These are phyloP conservation scores for Elachura formosa DNA, from an alignment of 2,113 vertebrate species.

Conservation along the genomic window DNA sequence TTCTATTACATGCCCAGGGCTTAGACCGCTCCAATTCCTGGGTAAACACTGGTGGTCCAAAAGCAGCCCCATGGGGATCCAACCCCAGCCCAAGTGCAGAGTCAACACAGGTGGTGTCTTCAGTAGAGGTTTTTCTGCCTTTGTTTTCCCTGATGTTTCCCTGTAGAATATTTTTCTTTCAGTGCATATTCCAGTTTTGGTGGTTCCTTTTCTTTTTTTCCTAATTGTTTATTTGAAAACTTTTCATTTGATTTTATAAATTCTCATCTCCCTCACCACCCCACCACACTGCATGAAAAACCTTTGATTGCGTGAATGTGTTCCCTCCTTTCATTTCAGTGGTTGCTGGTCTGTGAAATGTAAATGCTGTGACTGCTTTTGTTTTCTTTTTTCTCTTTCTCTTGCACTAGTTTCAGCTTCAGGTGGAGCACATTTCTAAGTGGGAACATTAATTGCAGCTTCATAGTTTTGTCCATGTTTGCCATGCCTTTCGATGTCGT, in stretches of 20 bases:
- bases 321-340: conserved; percentile 31
- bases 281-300: conserved; percentile 69
- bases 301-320: neutral
- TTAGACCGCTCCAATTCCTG: conserved; percentile 99
- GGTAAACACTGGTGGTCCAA: conserved; percentile 99
- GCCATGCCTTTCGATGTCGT: conserved; percentile 48
- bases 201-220: neutral
- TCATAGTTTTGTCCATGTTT: conserved; percentile 57
- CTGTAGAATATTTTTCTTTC: conserved; percentile 59
- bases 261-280: conserved; percentile 8
- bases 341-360: conserved; percentile 63
- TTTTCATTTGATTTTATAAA: conserved; percentile 45
- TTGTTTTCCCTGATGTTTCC: conserved; percentile 66
- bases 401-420: conserved; percentile 27
- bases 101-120: conserved; percentile 95
- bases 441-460: conserved; percentile 41
- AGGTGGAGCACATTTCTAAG: conserved; percentile 34
- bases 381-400: neutral
- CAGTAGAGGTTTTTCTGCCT: conserved; percentile 69
- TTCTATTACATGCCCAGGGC: conserved; percentile 86
- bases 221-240: neutral
- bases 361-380: conserved; percentile 52
- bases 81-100: conserved; percentile 96
- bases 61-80: conserved; percentile 97
- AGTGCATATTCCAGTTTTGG: conserved; percentile 51